Evolutionary conservation across 2,113 vertebrate genomes (phyloP), one percentile per base, ranked within the genome.

Genomic region (Pomatorhinus ruficollis): DNA sequence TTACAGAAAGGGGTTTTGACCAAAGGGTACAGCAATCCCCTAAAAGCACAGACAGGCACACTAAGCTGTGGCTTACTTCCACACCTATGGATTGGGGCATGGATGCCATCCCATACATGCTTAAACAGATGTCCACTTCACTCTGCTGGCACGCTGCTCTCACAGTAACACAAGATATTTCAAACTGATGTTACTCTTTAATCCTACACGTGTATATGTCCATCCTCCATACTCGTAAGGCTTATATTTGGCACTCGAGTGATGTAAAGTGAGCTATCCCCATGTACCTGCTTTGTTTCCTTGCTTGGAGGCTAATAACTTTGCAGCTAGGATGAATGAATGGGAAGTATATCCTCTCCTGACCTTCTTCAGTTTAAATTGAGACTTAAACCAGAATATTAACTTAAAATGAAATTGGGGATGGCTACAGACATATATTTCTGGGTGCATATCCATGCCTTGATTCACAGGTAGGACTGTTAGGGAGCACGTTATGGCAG

Each of bases 41-140:
- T 56, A 8, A 76, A 91, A 69, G 6, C 19, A 47, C 31, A 0
- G 0, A 35, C 44, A 60, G 37, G 44, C 39, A 20, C 15, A 39
- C 17, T 47, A 47, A 50, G 19, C 63, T 45, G 2, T 33, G 40
- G 27, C 22, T 88, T 22, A 28, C 40, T 42, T 54, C 63, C n/a
- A 44, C 22, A 63, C 7, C 31, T 60, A 10, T 17, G 28, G 66
- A 75, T 42, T 44, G 12, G 64, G 47, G 22, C 50, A 40, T 8
- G 23, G 59, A 61, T 61, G 42, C 33, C 59, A 30, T 39, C n/a
- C 53, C 59, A 6, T 30, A 44, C 0, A 1, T 44, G 39, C 27
- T 47, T 33, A 54, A 39, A n/a, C 31, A 50, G 37, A 45, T 42
- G 28, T 28, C 75, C 59, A 5, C 53, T 65, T 84, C 44, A 15